Evolutionary conservation across 2,888 invertebrate genomes (phyloP).

Genomic region (Brachyptera risi): DNA sequence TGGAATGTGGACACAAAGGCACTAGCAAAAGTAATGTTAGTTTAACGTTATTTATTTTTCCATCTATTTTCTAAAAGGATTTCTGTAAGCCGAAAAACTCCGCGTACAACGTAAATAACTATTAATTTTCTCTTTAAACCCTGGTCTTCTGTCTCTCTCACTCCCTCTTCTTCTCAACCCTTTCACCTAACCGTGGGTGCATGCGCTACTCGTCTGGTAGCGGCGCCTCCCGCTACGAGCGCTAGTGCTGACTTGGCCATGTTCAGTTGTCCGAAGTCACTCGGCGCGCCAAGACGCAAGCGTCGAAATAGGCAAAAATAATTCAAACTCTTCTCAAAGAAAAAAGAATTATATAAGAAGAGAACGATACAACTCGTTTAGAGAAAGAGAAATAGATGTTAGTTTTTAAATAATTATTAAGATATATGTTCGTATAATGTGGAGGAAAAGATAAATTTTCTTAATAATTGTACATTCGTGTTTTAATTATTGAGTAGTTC

Average conservation of each 20-base stretch:
- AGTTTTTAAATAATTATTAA: no score
- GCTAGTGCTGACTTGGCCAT: neutral
- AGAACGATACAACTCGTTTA: no score
- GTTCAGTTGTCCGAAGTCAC: neutral
- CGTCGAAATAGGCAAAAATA: neutral
- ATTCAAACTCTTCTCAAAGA: no score
- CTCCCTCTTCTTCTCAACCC: conserved; percentile 12
- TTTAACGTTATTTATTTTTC: conserved; percentile 18
- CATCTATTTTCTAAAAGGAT: conserved; percentile 19
- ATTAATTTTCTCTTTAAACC: conserved; percentile 19
- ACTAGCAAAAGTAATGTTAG: conserved; percentile 4
- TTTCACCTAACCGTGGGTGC: conserved; percentile 12
- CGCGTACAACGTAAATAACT: conserved; percentile 17
- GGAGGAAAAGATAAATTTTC: no score
- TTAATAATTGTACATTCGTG: no score
- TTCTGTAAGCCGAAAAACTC: conserved; percentile 16
- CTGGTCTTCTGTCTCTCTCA: no score
- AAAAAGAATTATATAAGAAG: no score
- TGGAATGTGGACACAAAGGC: no score
- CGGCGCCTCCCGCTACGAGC: no score
- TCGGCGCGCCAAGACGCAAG: conserved; percentile 1
- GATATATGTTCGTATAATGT: no score
- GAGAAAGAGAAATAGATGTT: no score
- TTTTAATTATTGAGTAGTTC: no score
- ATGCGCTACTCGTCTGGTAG: conserved; percentile 1